phyloP scores from a whole-genome alignment of 2,113 vertebrate genomes.

The Syrmaticus mikado region DNA sequence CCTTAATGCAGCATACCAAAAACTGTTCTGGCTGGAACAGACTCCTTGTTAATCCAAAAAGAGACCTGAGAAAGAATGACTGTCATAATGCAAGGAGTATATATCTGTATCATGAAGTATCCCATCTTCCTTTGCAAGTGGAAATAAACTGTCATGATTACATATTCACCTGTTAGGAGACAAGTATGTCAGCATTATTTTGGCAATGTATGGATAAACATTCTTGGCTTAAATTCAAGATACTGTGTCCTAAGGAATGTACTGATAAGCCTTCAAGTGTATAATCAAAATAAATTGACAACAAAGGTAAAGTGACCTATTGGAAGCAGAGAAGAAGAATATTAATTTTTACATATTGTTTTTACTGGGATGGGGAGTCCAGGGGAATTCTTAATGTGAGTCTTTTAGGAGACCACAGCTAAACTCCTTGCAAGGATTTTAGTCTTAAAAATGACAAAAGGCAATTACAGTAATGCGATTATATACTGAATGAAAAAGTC shows the following conservation, averaged over 20 bases:
- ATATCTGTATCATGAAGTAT: slow-evolving; percentile 98
- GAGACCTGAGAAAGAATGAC: slow-evolving; percentile 97
- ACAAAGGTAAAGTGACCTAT: slow-evolving; percentile 3
- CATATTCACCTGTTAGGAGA: slow-evolving; percentile 91
- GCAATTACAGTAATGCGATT: background rate
- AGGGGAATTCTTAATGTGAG: background rate
- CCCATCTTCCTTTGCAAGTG: slow-evolving; percentile 98
- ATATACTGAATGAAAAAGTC: background rate
- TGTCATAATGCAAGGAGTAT: slow-evolving; percentile 97
- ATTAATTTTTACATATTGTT: background rate
- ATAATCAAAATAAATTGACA: slow-evolving; percentile 27
- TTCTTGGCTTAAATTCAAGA: slow-evolving; percentile 29
- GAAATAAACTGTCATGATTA: slow-evolving; percentile 97
- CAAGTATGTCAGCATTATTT: slow-evolving; percentile 61
- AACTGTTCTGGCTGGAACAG: slow-evolving; percentile 94
- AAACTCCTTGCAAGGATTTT: background rate
- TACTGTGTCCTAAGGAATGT: slow-evolving; percentile 1
- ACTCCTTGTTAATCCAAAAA: slow-evolving; percentile 99
- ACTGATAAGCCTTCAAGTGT: background rate
- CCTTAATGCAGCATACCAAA: slow-evolving; percentile 84
- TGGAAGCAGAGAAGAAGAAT: background rate
- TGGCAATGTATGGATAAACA: slow-evolving; percentile 12
- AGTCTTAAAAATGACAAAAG: background rate
- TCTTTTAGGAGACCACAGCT: background rate
- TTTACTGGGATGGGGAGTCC: background rate